Conservation (phyloP, 2,888 invertebrate species). For the Ormyrus rosae region DNA sequence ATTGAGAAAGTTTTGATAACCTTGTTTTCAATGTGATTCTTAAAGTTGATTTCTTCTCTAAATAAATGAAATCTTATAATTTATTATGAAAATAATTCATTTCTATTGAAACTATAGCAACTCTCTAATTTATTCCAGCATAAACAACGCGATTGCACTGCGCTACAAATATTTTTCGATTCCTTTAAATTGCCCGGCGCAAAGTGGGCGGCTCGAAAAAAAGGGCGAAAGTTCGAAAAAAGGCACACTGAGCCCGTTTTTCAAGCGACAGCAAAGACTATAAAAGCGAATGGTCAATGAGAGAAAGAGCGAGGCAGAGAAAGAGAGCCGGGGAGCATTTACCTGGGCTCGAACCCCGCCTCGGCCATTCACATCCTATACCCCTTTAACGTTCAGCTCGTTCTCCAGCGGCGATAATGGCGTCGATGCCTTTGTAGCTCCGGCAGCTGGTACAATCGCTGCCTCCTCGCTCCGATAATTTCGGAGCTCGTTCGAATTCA, state of each 20-base stretch:
- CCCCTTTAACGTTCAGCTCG: slow-evolving; percentile 20
- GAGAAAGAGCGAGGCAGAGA: neutral
- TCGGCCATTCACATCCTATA: slow-evolving; percentile 10
- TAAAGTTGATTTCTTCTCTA: too few species aligned
- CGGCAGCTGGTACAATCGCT: slow-evolving; percentile 14
- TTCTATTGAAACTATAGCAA: too few species aligned
- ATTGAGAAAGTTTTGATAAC: too few species aligned
- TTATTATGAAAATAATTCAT: too few species aligned
- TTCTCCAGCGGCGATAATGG: slow-evolving; percentile 34
- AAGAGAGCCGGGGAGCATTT: slow-evolving; percentile 14
- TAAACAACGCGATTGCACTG: too few species aligned
- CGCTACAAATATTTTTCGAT: too few species aligned
- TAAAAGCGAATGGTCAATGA: neutral
- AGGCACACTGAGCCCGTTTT: neutral
- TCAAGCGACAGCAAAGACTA: neutral
- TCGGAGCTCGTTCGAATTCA: slow-evolving; percentile 32
- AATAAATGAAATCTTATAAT: too few species aligned
- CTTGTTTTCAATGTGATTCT: too few species aligned
- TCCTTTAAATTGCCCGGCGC: too few species aligned
- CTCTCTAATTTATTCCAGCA: too few species aligned
- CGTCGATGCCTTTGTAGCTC: slow-evolving; percentile 15
- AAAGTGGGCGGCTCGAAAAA: too few species aligned
- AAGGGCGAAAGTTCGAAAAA: too few species aligned
- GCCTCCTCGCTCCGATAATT: neutral
- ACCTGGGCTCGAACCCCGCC: slow-evolving; percentile 8